phyloP scores from a whole-genome alignment of 2,888 invertebrate species.

The Pemphredon lugubris region DNA sequence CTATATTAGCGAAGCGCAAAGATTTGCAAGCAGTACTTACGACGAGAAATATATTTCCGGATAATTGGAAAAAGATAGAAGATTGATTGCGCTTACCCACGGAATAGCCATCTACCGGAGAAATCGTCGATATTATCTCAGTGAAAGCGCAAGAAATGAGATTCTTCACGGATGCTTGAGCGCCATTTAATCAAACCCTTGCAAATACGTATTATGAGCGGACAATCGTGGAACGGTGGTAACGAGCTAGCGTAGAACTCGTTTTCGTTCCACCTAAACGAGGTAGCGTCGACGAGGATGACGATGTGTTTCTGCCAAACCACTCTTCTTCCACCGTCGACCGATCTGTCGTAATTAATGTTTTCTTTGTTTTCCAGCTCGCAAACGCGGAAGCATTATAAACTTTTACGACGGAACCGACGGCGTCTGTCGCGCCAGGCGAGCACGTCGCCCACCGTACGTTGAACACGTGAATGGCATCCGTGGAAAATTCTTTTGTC shows the following conservation, averaged over 20 bases:
- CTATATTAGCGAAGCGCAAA: conserved; percentile 6
- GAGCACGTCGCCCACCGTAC: no score
- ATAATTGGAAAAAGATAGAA: conserved; percentile 1
- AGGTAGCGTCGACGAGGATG: not conserved
- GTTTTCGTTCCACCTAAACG: conserved; percentile 15
- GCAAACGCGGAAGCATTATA: not conserved
- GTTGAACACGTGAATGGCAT: no score
- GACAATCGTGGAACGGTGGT: conserved; percentile 21
- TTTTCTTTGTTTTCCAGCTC: not conserved
- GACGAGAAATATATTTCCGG: conserved; percentile 2
- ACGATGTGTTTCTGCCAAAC: not conserved
- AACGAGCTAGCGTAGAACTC: conserved; percentile 17
- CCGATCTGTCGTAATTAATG: conserved; percentile 17
- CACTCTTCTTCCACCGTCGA: not conserved
- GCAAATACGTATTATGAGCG: conserved; percentile 20
- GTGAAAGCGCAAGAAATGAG: conserved; percentile 42
- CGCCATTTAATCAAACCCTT: conserved; percentile 26
- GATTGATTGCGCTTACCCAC: conserved; percentile 11
- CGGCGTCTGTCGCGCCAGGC: no score
- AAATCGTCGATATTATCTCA: conserved; percentile 42
- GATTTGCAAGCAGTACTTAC: not conserved
- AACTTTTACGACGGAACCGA: not conserved
- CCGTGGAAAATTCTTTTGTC: no score
- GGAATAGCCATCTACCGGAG: conserved; percentile 34
- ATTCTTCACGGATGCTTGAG: conserved; percentile 40